Evolutionary conservation across 2,797 vertebrate species (phyloP), one percentile per base, ranked within the genome.

Genomic region (Oryzias sinensis): DNA sequence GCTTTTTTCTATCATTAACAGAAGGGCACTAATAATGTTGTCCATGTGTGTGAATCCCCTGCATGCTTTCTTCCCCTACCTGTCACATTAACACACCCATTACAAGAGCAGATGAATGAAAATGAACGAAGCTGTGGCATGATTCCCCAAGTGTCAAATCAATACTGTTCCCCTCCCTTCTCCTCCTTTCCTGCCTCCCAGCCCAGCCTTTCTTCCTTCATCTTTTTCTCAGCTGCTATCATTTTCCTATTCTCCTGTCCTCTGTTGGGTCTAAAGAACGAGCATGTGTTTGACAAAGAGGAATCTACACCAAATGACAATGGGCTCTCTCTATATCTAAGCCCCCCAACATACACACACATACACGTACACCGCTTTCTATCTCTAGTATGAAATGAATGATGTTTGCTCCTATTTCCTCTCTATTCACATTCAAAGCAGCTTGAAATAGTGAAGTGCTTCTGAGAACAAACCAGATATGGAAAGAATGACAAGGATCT

Each of bases 81-180:
- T 86, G 81, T 78, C 83, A 84, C 84, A 89, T 90, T 89, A 91
- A 90, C 84, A 86, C 69, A 72, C 65, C 83, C 76, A 88, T 91
- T 90, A 90, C 84, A 88, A 89, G 80, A 81, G 80, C 81, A 82
- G 83, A 88, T 89, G 86, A 90, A 89, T 88, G 85, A 82, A 90
- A 90, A 90, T 89, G 87, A 90, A 90, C 80, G 87, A 86, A 86
- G 80, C 81, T 82, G 72, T 75, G 65, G 84, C 83, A 78, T 82
- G 84, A 89, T 90, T 88, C 82, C 84, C 82, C 41, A 53, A 74
- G 81, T 89, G 84, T 86, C 84, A 85, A 88, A 91, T 90, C 88
- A 90, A 92, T 91, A 89, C 76, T 37, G 46, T 74, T 62, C 62
- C 76, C 81, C 66, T 81, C 76, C 76, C 77, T 55, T 65, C 73